Conservation (phyloP, 37 sponge, comb jelly and placozoan genomes). For the Agelas oroides region DNA sequence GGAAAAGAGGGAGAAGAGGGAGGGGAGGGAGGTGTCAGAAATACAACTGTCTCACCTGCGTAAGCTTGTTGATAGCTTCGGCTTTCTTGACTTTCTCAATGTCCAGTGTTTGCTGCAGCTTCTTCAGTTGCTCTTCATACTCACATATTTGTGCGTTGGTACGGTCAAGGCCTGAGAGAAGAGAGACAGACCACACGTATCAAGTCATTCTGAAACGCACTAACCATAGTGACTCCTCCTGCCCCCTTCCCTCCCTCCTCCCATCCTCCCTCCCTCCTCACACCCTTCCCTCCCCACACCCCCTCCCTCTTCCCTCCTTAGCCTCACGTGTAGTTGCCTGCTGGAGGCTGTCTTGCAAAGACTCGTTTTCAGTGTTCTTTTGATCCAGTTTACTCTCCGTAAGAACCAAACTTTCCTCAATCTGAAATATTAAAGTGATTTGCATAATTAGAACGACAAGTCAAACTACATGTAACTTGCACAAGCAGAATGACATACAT, state of each 20-base stretch:
- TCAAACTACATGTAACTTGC: no score
- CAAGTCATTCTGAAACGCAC: not conserved
- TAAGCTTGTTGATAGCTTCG: conserved; percentile 78
- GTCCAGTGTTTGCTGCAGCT: conserved; percentile 56
- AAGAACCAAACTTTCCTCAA: conserved; percentile 36
- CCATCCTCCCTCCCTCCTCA: no score
- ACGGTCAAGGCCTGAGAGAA: conserved; percentile 31
- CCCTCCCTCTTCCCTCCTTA: no score
- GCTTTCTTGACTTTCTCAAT: conserved; percentile 65
- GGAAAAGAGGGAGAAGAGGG: no score
- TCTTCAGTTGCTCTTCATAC: conserved; percentile 24
- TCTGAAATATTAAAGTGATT: no score
- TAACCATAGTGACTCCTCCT: not conserved
- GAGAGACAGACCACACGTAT: no score
- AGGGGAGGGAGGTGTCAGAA: no score
- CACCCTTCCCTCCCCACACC: no score
- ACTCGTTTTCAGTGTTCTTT: conserved; percentile 42
- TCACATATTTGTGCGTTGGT: not conserved
- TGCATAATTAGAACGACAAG: no score
- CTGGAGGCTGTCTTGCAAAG: conserved; percentile 11
- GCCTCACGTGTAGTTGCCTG: conserved; percentile 7
- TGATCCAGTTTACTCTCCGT: conserved; percentile 44
- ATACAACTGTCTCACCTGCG: conserved; percentile 32
- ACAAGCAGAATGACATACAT: no score
- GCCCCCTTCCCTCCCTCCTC: not conserved